A percentile compares a stretch with the other conserved stretches of the same genome.
phyloP scores from a whole-genome alignment of 2,797 vertebrate species.

The Todus mexicanus region DNA sequence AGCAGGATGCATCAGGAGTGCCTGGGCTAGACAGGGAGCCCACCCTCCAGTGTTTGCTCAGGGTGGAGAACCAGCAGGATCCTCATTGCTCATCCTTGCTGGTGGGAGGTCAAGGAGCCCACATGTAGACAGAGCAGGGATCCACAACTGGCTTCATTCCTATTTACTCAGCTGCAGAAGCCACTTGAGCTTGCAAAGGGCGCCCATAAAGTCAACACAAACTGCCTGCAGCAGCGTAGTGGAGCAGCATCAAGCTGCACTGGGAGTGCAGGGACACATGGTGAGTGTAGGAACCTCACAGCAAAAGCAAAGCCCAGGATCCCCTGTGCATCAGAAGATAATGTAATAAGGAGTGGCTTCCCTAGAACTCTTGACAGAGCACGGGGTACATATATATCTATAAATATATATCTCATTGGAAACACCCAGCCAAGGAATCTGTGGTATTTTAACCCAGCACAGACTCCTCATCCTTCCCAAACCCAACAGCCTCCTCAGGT shows the following conservation, averaged over 20 bases:
- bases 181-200: neutral
- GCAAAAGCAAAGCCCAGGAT: neutral
- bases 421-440: neutral
- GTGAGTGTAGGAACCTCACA: neutral
- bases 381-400: neutral
- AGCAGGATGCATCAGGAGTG: rapidly evolving
- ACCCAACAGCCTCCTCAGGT: neutral
- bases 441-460: neutral
- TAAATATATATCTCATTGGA: neutral
- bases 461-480: neutral
- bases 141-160: neutral
- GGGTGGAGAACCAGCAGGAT: neutral
- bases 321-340: neutral
- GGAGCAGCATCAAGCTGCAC: neutral
- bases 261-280: rapidly evolving
- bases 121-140: neutral
- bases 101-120: neutral
- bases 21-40: neutral
- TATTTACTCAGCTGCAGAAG: conserved; percentile 57
- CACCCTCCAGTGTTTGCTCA: neutral
- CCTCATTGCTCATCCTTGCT: neutral
- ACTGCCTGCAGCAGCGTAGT: neutral
- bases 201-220: neutral
- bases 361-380: neutral
- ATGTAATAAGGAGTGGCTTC: neutral